Evolutionary conservation across 2,113 vertebrate genomes (phyloP).

Genomic region (Eulemur macaco): DNA sequence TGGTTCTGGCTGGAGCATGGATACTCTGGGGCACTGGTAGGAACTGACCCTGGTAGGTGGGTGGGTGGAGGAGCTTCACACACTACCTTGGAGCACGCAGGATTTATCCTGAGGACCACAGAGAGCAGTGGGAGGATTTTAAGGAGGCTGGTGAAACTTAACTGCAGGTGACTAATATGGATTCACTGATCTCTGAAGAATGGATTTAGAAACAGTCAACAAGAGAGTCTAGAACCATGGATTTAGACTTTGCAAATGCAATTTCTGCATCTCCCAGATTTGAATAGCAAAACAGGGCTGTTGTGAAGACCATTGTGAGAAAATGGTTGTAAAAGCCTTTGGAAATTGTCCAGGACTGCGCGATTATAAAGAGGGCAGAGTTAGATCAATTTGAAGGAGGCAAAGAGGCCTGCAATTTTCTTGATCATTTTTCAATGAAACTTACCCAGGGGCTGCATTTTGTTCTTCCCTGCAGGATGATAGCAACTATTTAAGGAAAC

Average conservation of each 20-base stretch:
- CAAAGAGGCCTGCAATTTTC: conserved; percentile 9
- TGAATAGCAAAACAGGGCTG: neutral
- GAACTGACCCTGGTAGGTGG: neutral
- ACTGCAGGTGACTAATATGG: neutral
- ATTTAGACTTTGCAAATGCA: neutral
- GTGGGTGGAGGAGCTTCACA: neutral
- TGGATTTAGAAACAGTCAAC: neutral
- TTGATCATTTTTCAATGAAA: conserved; percentile 33
- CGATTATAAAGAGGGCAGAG: neutral
- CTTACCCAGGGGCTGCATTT: conserved; percentile 8
- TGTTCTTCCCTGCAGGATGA: neutral
- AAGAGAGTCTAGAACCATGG: neutral
- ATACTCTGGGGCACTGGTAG: neutral
- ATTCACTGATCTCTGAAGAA: neutral
- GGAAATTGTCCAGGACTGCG: neutral
- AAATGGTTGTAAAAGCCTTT: neutral
- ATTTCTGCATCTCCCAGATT: neutral
- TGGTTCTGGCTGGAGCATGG: neutral
- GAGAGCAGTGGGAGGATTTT: neutral
- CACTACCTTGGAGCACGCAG: neutral
- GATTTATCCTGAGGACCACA: neutral
- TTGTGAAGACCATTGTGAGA: neutral
- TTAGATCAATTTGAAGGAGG: neutral
- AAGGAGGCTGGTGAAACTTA: neutral
- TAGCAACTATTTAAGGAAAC: neutral